Evolutionary conservation across 2,113 vertebrate species (phyloP).

Genomic region (Labeo catla): DNA sequence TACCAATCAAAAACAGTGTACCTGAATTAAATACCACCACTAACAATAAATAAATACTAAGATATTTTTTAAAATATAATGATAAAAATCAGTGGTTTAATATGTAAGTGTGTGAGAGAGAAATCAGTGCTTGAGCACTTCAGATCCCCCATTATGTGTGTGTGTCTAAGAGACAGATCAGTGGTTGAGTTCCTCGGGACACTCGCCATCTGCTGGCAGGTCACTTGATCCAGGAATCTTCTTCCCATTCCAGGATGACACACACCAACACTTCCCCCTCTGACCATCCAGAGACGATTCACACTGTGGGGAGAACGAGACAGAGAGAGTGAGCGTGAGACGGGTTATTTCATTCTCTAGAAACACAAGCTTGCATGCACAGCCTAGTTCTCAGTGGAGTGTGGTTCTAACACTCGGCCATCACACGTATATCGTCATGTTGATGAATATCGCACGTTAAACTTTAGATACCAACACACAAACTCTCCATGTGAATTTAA

Average conservation of each 20-base stretch:
- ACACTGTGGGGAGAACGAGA: slow-evolving; percentile 77
- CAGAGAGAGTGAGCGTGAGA: slow-evolving; percentile 29
- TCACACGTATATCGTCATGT: slow-evolving; percentile 1
- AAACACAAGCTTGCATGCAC: slow-evolving; percentile 39
- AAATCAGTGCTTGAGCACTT: slow-evolving; percentile 60
- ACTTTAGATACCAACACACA: slow-evolving; percentile 4
- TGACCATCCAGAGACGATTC: slow-evolving; percentile 88
- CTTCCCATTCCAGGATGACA: slow-evolving; percentile 87
- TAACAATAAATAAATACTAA: slow-evolving; percentile 77
- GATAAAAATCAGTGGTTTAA: slow-evolving; percentile 70
- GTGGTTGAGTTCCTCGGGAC: slow-evolving; percentile 74
- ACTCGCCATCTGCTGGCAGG: slow-evolving; percentile 81
- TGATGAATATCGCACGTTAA: slow-evolving; percentile 20
- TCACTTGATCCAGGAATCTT: slow-evolving; percentile 82
- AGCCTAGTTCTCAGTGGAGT: slow-evolving; percentile 17
- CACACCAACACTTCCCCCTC: slow-evolving; percentile 92
- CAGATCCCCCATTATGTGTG: slow-evolving; percentile 76
- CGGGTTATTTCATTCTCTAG: background rate
- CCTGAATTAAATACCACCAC: slow-evolving; percentile 79
- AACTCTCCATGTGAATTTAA: background rate
- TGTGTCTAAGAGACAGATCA: slow-evolving; percentile 54
- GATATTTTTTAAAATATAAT: slow-evolving; percentile 60
- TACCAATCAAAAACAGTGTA: slow-evolving; percentile 76
- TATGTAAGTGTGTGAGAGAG: slow-evolving; percentile 41
- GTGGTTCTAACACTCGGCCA: slow-evolving; percentile 14